These are phyloP conservation scores for Palloptera scutellata DNA, from an alignment of 2,888 invertebrate genomes.

Conservation along the genomic window DNA sequence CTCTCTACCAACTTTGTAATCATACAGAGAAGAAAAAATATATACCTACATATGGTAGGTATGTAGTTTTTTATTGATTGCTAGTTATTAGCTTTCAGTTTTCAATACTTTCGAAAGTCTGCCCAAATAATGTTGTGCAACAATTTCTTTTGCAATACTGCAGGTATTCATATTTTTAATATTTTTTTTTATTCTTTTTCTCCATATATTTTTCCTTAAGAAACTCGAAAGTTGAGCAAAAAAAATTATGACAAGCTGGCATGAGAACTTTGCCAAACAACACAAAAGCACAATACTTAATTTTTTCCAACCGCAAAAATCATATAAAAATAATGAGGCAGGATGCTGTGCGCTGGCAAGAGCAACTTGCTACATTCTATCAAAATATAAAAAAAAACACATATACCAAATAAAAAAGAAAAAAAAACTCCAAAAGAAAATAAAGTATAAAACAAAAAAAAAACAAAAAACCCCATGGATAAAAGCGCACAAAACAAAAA, in stretches of 20 bases:
- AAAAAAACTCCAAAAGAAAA: constrained; percentile 1
- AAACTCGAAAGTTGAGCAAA: constrained; percentile 28
- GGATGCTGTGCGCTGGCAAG: constrained; percentile 37
- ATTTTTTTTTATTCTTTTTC: neutral
- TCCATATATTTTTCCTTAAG: neutral
- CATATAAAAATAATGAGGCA: constrained; percentile 57
- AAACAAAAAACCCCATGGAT: neutral
- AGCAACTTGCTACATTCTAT: constrained; percentile 8
- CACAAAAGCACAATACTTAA: too few species aligned
- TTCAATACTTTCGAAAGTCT: too few species aligned
- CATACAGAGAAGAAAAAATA: too few species aligned
- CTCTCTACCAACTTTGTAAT: too few species aligned
- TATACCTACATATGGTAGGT: too few species aligned
- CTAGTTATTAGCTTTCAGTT: too few species aligned
- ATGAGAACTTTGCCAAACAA: constrained; percentile 47
- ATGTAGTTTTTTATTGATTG: neutral
- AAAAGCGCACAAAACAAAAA: constrained; percentile 3
- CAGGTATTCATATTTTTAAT: neutral
- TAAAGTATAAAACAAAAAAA: constrained; percentile 6
- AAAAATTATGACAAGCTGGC: constrained; percentile 37
- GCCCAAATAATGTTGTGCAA: too few species aligned
- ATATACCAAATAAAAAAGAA: constrained; percentile 14
- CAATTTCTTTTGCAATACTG: neutral
- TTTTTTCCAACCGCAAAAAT: constrained; percentile 46
- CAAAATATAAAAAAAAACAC: neutral